These are phyloP conservation scores for Aphaenogaster ashmeadi DNA, from an alignment of 1,140 invertebrate species.

Conservation along the genomic window DNA sequence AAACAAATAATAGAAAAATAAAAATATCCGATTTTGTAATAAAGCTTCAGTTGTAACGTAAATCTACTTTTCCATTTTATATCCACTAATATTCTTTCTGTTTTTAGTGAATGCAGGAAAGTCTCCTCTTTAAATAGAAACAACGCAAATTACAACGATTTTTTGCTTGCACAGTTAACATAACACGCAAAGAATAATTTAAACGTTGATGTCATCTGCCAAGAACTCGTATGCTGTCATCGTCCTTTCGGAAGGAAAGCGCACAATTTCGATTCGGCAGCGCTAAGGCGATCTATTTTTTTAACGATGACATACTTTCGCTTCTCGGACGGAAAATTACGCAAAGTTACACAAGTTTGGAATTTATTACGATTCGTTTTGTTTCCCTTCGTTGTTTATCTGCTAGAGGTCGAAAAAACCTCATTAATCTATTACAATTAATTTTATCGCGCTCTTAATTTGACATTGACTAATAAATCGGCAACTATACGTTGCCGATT, in stretches of 20 bases:
- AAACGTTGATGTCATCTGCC: constrained; percentile 50
- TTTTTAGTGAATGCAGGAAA: neutral
- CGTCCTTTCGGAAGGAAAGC: constrained; percentile 46
- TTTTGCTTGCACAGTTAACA: constrained; percentile 15
- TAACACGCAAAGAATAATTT: constrained; percentile 42
- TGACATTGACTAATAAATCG: neutral
- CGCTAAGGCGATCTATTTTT: constrained; percentile 16
- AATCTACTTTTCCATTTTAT: neutral
- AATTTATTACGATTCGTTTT: neutral
- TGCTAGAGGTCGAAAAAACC: neutral
- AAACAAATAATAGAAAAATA: neutral
- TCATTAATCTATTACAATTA: neutral
- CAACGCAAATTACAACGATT: neutral
- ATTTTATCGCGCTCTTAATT: neutral
- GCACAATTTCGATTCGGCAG: neutral
- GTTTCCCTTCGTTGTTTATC: neutral
- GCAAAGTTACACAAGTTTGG: neutral
- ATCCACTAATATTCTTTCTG: neutral
- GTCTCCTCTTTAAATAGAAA: neutral
- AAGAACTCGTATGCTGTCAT: constrained; percentile 26
- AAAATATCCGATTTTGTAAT: neutral
- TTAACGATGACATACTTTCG: neutral
- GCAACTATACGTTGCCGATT: neutral
- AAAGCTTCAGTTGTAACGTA: neutral
- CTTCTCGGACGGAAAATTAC: neutral